A percentile compares a stretch with the other conserved stretches of the same genome.
phyloP scores from a whole-genome alignment of 1,140 invertebrate species.

The Lepidurus couesii region DNA sequence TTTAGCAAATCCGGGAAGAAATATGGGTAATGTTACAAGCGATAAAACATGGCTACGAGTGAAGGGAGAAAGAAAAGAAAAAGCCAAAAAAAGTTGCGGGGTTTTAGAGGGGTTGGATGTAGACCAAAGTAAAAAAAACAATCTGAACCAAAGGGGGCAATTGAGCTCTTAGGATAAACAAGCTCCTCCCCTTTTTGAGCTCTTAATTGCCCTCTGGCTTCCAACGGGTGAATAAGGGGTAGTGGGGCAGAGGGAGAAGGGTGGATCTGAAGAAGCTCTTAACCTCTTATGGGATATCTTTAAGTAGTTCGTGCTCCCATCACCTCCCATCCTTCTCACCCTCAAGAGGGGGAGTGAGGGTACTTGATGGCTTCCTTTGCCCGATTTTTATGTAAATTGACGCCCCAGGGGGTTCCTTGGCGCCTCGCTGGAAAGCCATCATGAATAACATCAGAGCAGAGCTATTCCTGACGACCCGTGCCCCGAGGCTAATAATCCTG shows the following conservation, averaged over 20 bases:
- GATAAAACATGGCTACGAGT: not conserved
- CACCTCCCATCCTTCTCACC: not conserved
- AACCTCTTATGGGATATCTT: not conserved
- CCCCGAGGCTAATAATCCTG: slow-evolving; percentile 12
- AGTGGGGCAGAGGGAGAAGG: not conserved
- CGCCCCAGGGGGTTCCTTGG: not conserved
- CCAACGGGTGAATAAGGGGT: not conserved
- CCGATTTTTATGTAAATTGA: slow-evolving; percentile 16
- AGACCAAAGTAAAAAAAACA: not conserved
- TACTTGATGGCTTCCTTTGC: not conserved
- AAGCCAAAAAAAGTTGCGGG: not conserved
- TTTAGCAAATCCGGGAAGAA: not conserved
- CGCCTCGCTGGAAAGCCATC: not conserved
- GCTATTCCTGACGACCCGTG: slow-evolving; percentile 14
- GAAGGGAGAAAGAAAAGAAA: not conserved
- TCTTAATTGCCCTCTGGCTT: not conserved
- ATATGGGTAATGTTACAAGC: slow-evolving; percentile 22
- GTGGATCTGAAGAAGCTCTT: not conserved
- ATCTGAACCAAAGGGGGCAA: not conserved
- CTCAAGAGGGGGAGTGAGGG: not conserved
- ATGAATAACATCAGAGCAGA: slow-evolving; percentile 8
- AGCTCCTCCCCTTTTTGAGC: not conserved
- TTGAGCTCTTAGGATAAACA: not conserved
- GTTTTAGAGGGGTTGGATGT: not conserved
- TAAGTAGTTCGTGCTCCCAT: not conserved